Conservation (phyloP, 2,888 invertebrate genomes). For the Pollenia angustigena region DNA sequence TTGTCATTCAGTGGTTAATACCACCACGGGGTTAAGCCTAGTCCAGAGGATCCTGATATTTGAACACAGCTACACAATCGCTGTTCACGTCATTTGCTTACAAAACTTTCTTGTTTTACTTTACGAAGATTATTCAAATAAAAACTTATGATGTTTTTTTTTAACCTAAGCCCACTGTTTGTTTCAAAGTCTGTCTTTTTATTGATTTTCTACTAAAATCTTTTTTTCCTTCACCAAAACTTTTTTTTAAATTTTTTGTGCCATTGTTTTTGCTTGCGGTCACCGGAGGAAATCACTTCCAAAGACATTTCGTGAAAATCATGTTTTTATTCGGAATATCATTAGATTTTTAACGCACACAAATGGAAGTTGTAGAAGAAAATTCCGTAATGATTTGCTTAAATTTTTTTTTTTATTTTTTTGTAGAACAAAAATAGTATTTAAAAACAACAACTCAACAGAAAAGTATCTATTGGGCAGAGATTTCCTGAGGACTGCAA, state of each 20-base stretch:
- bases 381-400: neutral
- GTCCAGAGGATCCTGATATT: no score
- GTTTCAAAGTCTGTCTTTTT: neutral
- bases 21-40: no score
- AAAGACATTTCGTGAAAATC: neutral
- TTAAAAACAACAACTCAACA: neutral
- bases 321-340: slow-evolving; percentile 6
- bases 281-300: neutral
- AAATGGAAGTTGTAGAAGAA: neutral
- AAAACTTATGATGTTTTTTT: no score
- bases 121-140: no score
- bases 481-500: neutral
- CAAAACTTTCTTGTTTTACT: no score
- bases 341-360: neutral
- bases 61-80: no score
- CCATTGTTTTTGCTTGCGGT: neutral
- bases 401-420: neutral
- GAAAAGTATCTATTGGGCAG: neutral
- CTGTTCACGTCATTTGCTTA: no score
- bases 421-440: neutral
- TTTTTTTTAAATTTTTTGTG: neutral
- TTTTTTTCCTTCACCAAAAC: neutral
- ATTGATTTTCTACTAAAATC: neutral
- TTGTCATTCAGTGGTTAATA: no score
- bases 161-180: neutral